Evolutionary conservation across 2,888 invertebrate species (phyloP), one percentile per base, ranked within the genome.

Genomic region (Cephus spinipes): DNA sequence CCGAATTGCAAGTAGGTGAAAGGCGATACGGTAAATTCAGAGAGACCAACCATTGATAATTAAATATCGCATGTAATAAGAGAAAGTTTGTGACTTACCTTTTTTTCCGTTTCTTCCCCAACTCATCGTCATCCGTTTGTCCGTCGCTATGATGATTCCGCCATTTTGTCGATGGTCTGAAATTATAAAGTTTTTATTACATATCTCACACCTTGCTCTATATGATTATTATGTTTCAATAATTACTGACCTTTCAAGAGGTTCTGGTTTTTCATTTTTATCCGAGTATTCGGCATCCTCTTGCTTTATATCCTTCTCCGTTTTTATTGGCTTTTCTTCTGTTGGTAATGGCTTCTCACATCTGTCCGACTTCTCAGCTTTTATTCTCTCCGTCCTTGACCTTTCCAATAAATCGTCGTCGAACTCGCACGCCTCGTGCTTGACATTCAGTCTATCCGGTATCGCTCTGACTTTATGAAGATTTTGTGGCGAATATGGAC

Each of bases 401-500:
- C 85, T 88, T n/a, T 90, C 88, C 15, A 81, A 80, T 12, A 86
- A 73, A 0, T 90, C 90, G 2, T 91, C 90, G 4, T 91, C 91
- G 68, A 87, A 87, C 30, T 91, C 91, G 71, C 87, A 89, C 78
- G 83, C 79, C 73, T 92, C 92, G 74, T 92, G 92, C 31, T 93
- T 93, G 75, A 92, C 88, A 79, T 92, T 91, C 73, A 94, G 89
- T 83, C 94, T 90, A 84, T 94, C 94, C 0, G 93, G 92, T 55
- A 92, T 85, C 68, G 91, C 89, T 80, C 93, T 88, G 4, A 89
- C 92, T 83, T 92, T 91, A 82, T 92, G 92, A 75, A 94, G 90
- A 90, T 94, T 94, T 83, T 93, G 93, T 31, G 93, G 90, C 0
- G 94, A 93, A 92, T 97, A 97, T 0, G 97, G 97, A 90, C 97